Percentiles rank a stretch among this genome's conserved stretches.
Evolutionary conservation across 2,113 vertebrate species (phyloP).

Genomic region (Sceloporus undulatus): DNA sequence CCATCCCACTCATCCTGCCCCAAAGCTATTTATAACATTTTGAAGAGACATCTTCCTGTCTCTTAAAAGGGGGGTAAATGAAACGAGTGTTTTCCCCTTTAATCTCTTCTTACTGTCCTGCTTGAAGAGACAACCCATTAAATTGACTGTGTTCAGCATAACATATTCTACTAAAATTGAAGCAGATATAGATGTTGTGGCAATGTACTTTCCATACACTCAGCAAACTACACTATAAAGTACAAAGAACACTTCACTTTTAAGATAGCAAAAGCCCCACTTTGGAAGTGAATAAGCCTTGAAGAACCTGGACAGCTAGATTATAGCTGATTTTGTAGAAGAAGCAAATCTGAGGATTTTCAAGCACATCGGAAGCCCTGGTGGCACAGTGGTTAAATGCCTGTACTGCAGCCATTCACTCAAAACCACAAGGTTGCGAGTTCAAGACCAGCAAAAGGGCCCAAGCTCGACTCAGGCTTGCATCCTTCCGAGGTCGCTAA

Average conservation of each 20-base stretch:
- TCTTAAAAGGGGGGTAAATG: background rate
- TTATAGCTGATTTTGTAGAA: background rate
- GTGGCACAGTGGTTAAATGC: no score
- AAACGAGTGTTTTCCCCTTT: background rate
- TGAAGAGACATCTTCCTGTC: conserved; percentile 1
- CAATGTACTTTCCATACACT: background rate
- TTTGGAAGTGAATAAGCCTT: background rate
- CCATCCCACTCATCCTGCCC: background rate
- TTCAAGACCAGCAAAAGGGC: no score
- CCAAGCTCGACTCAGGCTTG: no score
- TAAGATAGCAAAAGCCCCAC: background rate
- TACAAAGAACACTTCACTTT: background rate
- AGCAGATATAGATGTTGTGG: background rate
- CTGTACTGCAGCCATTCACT: no score
- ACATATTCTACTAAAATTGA: background rate
- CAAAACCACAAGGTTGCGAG: no score
- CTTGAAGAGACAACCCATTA: background rate
- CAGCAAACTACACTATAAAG: background rate
- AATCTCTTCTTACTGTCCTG: background rate
- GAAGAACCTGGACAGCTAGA: background rate
- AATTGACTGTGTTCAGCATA: conserved; percentile 9
- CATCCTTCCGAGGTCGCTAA: no score
- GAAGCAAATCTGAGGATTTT: background rate
- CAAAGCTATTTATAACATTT: background rate
- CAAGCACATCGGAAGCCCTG: background rate